Conservation (phyloP, 2,797 vertebrate species). For the Cheirogaleus major region DNA sequence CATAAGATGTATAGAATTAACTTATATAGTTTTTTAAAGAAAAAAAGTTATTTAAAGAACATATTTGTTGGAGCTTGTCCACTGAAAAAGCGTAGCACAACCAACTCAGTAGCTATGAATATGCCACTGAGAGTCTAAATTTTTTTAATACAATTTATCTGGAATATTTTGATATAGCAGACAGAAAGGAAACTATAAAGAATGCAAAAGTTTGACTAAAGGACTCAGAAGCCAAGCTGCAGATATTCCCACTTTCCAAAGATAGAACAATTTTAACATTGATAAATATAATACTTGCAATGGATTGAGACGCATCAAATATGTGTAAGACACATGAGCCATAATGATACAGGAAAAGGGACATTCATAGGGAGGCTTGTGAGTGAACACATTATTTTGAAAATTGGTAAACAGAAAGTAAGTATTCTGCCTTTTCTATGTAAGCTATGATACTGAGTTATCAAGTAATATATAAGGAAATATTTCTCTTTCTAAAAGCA, state of each 20-base stretch:
- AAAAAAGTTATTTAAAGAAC: background rate
- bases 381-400: background rate
- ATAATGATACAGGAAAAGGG: background rate
- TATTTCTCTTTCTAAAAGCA: background rate
- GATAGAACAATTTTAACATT: background rate
- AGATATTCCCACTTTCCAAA: background rate
- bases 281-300: background rate
- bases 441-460: background rate
- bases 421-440: background rate
- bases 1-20: background rate
- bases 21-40: background rate
- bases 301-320: background rate
- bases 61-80: background rate
- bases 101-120: background rate
- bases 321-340: no score
- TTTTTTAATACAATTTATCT: background rate
- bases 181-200: background rate
- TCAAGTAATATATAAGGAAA: background rate
- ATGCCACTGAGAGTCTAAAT: background rate
- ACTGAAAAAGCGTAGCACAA: background rate
- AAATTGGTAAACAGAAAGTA: background rate
- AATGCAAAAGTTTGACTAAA: background rate
- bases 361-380: background rate
- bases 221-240: background rate
- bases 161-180: background rate